phyloP scores from a whole-genome alignment of 2,888 invertebrate genomes.

The Caenorhabditis imperialis region DNA sequence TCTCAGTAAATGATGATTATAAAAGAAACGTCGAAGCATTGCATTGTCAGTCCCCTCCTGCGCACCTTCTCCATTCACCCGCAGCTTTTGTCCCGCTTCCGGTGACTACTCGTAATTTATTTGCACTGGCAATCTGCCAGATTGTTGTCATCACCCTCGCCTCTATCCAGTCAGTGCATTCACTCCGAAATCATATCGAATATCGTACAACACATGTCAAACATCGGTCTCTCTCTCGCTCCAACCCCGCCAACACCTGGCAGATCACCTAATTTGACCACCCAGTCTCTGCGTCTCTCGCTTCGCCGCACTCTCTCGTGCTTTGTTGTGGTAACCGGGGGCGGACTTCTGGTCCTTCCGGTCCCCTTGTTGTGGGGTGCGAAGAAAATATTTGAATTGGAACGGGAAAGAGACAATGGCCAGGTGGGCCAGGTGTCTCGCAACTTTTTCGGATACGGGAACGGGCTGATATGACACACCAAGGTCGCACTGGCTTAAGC shows the following conservation, averaged over 20 bases:
- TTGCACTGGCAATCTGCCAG: conserved; percentile 36
- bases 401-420: neutral
- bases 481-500: neutral
- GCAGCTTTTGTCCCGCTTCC: conserved; percentile 9
- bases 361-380: conserved; percentile 6
- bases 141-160: conserved; percentile 41
- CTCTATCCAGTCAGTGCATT: conserved; percentile 11
- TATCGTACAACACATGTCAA: conserved; percentile 57
- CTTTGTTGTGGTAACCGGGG: conserved; percentile 19
- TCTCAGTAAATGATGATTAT: too few relatives aligned
- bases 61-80: conserved; percentile 3
- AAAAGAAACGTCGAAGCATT: too few relatives aligned
- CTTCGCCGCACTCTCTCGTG: neutral
- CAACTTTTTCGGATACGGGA: neutral
- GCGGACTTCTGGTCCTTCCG: conserved; percentile 20
- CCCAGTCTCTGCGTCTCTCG: conserved; percentile 2
- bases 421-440: conserved; percentile 14
- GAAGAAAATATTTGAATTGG: too few relatives aligned
- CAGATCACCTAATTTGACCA: conserved; percentile 17
- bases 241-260: conserved; percentile 34
- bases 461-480: conserved; percentile 14
- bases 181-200: conserved; percentile 55
- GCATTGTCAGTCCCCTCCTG: too few relatives aligned
- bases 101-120: conserved; percentile 17
- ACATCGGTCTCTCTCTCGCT: conserved; percentile 17